Base-by-base conservation (phyloP, 2,113 vertebrate genomes). In the Ornithorhynchus anatinus region DNA sequence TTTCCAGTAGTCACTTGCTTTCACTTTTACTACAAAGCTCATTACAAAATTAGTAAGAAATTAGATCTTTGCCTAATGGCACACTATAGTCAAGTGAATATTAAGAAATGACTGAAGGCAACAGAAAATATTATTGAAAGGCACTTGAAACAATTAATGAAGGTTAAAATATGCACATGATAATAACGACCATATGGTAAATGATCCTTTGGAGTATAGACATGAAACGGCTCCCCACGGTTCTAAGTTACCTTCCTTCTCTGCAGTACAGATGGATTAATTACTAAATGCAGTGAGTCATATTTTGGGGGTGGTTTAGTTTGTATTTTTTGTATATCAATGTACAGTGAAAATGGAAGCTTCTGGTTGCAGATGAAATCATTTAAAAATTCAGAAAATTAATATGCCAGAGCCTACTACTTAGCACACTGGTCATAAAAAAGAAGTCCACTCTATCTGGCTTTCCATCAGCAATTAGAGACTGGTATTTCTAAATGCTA, bases 141-240 rank as follows among this genome's bases (percentile, higher is more conserved):
- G 53, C 38, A 77, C 33, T 69, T 79, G 77, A 78, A 89, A 75
- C 44, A 83, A 86, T 73, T 82, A 89, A 86, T 75, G 58, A 89
- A 84, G 56, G 64, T 66, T 82, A 85, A 88, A 89, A 81, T 73
- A 89, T 68, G 51, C 59, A 84, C 62, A 85, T 68, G 27, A 38
- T 15, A 10, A 33, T 43, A 81, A 82, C 31, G 22, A 74, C 39
- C 69, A 81, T 86, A 84, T 79, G 63, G 59, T 67, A 83, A 84
- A 82, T 36, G 83, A 73, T 53, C 44, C 54, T 75, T 84, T 36
- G 57, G 23, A 35, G 9, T 38, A 75, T 19, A 77, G 54, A 81
- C 56, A 56, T 86, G 56, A 84, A 89, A 82, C 32, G 36, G 17
- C 38, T 81, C 61, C 51, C 45, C 39, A 32, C 6, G 79, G 65